phyloP scores from a whole-genome alignment of 2,888 invertebrate species.

The Boloria euphrosyne region DNA sequence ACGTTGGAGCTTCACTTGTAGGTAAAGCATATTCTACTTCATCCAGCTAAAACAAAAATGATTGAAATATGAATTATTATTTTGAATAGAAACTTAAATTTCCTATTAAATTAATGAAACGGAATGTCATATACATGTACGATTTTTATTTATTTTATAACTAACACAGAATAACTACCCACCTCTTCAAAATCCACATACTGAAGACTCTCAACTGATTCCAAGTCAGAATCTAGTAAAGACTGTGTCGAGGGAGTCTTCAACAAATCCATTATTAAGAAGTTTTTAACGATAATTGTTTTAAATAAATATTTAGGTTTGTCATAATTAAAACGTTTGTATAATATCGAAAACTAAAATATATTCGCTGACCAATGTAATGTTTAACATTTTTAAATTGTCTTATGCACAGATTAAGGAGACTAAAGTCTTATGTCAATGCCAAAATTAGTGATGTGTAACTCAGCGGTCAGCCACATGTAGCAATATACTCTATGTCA shows the following conservation, averaged over 20 bases:
- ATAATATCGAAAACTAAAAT: neutral
- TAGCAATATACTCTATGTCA: no score
- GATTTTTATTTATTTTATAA: neutral
- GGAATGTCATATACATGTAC: neutral
- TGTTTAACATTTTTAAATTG: no score
- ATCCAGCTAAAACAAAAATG: slow-evolving; percentile 59
- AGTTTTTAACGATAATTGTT: neutral
- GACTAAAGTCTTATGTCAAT: no score
- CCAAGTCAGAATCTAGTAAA: slow-evolving; percentile 84
- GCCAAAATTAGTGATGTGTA: no score
- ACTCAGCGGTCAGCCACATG: no score
- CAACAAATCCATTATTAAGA: slow-evolving; percentile 63
- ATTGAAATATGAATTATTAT: no score
- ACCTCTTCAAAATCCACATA: slow-evolving; percentile 88
- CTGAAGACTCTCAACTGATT: slow-evolving; percentile 86
- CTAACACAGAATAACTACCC: slow-evolving; percentile 32
- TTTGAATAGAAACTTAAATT: no score
- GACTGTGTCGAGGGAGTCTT: slow-evolving; percentile 80
- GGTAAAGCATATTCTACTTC: slow-evolving; percentile 77
- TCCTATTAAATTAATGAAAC: neutral
- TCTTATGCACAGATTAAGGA: no score
- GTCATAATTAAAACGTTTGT: slow-evolving; percentile 2
- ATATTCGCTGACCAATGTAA: no score
- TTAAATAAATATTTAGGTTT: neutral
- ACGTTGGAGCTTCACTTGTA: slow-evolving; percentile 70